Base-by-base conservation (phyloP, 1,140 invertebrate species). In the Drosophila mayri region DNA sequence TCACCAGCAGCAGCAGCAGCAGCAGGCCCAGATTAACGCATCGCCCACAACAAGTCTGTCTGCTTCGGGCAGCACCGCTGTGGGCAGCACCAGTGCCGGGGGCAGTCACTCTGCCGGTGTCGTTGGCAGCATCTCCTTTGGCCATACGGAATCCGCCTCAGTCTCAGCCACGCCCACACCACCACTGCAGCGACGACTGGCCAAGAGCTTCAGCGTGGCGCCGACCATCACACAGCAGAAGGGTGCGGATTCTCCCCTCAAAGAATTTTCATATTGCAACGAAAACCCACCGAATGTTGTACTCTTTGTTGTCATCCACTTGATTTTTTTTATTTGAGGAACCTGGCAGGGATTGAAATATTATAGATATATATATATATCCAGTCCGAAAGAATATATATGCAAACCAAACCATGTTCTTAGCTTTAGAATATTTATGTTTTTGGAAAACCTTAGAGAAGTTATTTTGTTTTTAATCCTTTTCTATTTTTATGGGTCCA, bases 151-250 rank as follows among this genome's bases (percentile, higher is more conserved):
- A 4, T n/a, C 64, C 18, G 18, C 25, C 35, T 28, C 50, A 28
- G 75, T 43, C 40, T 73, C 55, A 7, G 94, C 94, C 67, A 95
- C 95, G 64, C 95, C 95, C 77, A 97, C 96, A 75, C 96, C 96
- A 70, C 96, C 97, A 63, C 95, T 96, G 59, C 96, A 97, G 93
- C 95, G 97, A 78, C 95, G 97, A 82, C 95, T 97, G 87, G 96
- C 97, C 75, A 97, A 98, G 94, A 97, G 96, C 94, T 97, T 97
- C 95, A 97, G 96, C 93, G 96, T 97, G 81, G 94, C 95, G 81
- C 95, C 95, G 79, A 95, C 95, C 82, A 94, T 79, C 43, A 86
- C 90, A 43, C 88, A 91, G 64, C 91, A 93, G 68, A 92, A 92
- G 92, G 92, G 92, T 92, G 84, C 86, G 92, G 43, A 35, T 18